Percentiles rank a stretch among this genome's conserved stretches.
These are phyloP conservation scores for Apogon talboti DNA, from an alignment of 2,797 vertebrate species.

Conservation along the genomic window DNA sequence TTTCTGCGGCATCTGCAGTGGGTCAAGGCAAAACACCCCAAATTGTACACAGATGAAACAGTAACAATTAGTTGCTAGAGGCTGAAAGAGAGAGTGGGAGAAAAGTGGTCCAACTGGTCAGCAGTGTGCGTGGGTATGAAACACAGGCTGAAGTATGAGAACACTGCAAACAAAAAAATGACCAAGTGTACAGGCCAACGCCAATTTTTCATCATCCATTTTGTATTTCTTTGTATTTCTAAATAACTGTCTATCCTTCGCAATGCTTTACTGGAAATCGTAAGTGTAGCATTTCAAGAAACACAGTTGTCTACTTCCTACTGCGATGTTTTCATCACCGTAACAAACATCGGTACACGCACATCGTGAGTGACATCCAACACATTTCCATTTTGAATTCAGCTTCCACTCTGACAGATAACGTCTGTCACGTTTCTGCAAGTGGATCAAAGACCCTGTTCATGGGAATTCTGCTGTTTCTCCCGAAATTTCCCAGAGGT, in stretches of 20 bases:
- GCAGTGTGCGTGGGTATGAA: conserved; percentile 38
- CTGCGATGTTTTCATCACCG: conserved; percentile 10
- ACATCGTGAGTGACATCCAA: conserved; percentile 18
- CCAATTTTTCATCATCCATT: conserved; percentile 23
- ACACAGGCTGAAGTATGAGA: conserved; percentile 34
- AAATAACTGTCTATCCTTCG: conserved; percentile 9
- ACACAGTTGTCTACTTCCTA: not conserved
- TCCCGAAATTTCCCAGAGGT: conserved; percentile 26
- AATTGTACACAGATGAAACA: conserved; percentile 30
- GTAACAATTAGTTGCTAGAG: conserved; percentile 23
- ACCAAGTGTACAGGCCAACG: conserved; percentile 42
- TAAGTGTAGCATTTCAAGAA: not conserved
- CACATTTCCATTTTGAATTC: conserved; percentile 27
- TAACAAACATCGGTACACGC: not conserved
- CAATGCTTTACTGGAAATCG: conserved; percentile 9
- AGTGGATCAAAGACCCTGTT: conserved; percentile 34
- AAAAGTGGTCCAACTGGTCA: conserved; percentile 37
- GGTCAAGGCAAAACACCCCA: conserved; percentile 7
- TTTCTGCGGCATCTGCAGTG: conserved; percentile 23
- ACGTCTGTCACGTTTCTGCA: conserved; percentile 29
- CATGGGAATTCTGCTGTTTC: conserved; percentile 26
- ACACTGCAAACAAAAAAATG: conserved; percentile 48
- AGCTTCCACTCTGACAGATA: conserved; percentile 24
- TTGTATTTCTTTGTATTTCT: conserved; percentile 12
- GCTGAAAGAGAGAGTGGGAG: not conserved